phyloP scores from a whole-genome alignment of 2,797 vertebrate genomes.

The Eurystomus glaucurus region DNA sequence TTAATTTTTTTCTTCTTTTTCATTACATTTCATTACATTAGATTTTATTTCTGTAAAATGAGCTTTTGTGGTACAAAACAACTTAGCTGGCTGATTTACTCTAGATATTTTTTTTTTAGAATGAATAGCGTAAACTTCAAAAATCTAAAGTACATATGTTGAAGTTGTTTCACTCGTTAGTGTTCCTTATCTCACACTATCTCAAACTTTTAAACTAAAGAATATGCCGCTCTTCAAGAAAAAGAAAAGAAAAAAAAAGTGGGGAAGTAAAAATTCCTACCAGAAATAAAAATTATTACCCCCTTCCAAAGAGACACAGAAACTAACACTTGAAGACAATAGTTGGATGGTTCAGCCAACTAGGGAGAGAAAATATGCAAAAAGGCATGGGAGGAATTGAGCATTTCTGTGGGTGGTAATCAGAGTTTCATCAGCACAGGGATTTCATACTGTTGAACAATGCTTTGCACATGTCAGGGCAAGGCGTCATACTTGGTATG shows the following conservation, averaged over 20 bases:
- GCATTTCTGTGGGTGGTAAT: conserved; percentile 14
- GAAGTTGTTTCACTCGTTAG: background rate
- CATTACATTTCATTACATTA: too few species aligned
- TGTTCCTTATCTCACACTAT: background rate
- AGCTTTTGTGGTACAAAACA: background rate
- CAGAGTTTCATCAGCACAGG: background rate
- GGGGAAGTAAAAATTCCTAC: background rate
- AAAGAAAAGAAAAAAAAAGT: background rate
- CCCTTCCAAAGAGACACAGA: background rate
- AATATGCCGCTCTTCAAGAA: background rate
- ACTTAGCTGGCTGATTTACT: background rate
- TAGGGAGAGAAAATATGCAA: background rate
- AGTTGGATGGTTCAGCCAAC: background rate
- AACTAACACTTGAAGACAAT: background rate
- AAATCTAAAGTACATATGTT: background rate
- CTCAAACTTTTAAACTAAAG: background rate
- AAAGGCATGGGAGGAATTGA: background rate
- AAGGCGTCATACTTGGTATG: background rate
- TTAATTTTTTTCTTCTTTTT: background rate
- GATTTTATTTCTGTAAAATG: background rate
- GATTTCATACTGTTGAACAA: background rate
- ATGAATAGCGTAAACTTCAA: background rate
- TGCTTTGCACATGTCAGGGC: background rate
- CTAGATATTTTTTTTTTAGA: background rate
- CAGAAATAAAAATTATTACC: background rate